A percentile compares a stretch with the other conserved stretches of the same genome.
Conservation (phyloP, 2,888 invertebrate species). For the Drosophila rellima region DNA sequence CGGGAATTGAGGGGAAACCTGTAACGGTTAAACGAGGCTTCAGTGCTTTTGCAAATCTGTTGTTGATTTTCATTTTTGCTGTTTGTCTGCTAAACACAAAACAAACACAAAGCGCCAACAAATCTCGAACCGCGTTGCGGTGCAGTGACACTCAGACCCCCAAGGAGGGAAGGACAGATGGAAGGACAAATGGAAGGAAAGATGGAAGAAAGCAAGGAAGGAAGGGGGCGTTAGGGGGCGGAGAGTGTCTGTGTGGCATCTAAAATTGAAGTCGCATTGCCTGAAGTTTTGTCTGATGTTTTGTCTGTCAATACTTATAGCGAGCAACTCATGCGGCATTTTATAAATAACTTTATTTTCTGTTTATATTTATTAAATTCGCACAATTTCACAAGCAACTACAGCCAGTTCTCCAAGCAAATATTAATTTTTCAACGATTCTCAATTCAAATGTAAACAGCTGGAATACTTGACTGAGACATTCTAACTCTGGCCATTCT, state of each 20-base stretch:
- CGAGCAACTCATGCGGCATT: slow-evolving; percentile 26
- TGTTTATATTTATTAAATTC: slow-evolving; percentile 23
- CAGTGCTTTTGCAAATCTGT: slow-evolving; percentile 66
- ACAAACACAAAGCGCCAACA: slow-evolving; percentile 65
- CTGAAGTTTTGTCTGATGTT: slow-evolving; percentile 25
- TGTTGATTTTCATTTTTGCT: slow-evolving; percentile 79
- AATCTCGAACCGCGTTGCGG: slow-evolving; percentile 43
- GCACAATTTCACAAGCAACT: slow-evolving; percentile 17
- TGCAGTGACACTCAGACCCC: neutral
- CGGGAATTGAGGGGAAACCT: neutral
- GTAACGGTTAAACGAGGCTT: slow-evolving; percentile 38
- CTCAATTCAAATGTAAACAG: neutral
- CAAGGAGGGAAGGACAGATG: neutral
- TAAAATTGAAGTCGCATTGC: slow-evolving; percentile 15
- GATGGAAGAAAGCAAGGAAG: neutral
- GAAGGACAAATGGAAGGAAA: neutral
- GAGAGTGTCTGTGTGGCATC: neutral
- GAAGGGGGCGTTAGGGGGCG: neutral
- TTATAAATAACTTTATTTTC: slow-evolving; percentile 25
- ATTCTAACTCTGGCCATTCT: neutral
- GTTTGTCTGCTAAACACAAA: slow-evolving; percentile 80
- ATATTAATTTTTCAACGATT: neutral
- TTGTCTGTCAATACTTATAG: slow-evolving; percentile 28
- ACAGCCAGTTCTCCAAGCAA: neutral
- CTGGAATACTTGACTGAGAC: neutral